Evolutionary conservation across 2,113 vertebrate genomes (phyloP).

Genomic region (Hippocampus comes): DNA sequence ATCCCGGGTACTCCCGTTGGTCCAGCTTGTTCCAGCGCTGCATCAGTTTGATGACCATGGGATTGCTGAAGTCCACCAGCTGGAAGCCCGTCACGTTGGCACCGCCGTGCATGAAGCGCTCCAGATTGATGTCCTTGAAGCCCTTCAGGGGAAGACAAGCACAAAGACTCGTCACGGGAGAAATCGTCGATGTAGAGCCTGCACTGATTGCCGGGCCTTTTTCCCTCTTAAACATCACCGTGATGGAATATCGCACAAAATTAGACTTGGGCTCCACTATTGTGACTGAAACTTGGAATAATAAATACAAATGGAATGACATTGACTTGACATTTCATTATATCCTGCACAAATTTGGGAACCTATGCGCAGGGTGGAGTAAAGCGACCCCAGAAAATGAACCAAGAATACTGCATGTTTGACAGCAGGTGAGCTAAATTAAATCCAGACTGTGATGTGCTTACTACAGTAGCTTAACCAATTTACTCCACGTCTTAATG

Average conservation of each 20-base stretch:
- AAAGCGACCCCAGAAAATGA: too few relatives aligned
- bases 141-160: conserved; percentile 71
- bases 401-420: neutral
- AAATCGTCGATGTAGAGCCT: neutral
- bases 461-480: too few relatives aligned
- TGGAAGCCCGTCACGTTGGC: conserved; percentile 99
- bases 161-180: conserved; percentile 4
- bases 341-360: too few relatives aligned
- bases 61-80: conserved; percentile 94
- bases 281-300: neutral
- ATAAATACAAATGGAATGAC: neutral
- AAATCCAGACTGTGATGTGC: neutral
- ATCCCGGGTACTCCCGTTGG: conserved; percentile 96
- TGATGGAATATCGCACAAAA: neutral
- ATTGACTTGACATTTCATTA: neutral
- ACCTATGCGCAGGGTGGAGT: too few relatives aligned
- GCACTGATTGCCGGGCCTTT: neutral
- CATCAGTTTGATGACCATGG: conserved; percentile 96
- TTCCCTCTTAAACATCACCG: neutral
- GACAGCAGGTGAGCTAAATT: neutral
- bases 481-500: too few relatives aligned
- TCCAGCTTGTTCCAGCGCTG: conserved; percentile 99
- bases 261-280: neutral
- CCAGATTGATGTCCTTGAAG: conserved; percentile 97
- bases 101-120: conserved; percentile 97